These are phyloP conservation scores for Acleris emargana DNA, from an alignment of 2,888 invertebrate species.

Conservation along the genomic window DNA sequence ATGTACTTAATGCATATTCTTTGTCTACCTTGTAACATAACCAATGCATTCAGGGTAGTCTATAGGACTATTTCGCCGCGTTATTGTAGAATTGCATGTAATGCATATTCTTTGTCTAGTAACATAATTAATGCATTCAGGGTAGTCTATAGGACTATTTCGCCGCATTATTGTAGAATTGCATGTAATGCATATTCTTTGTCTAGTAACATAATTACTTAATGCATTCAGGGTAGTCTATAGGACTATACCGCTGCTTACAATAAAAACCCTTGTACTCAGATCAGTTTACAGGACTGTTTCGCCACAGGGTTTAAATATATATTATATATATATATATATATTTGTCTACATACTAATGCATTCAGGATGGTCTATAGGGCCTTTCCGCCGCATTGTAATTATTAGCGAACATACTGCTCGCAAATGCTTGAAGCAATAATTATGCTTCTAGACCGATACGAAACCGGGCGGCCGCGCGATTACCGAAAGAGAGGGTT, in stretches of 20 bases:
- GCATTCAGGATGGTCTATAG: background rate
- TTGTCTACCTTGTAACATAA: no score
- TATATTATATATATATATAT: background rate
- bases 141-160: background rate
- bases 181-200: background rate
- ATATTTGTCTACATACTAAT: background rate
- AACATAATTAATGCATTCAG: background rate
- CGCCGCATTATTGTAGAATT: background rate
- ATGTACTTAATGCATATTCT: no score
- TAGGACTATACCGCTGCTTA: background rate
- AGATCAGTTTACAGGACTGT: background rate
- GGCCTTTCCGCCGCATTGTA: background rate
- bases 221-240: background rate
- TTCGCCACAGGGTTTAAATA: background rate
- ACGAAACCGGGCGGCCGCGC: background rate
- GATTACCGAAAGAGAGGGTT: no score
- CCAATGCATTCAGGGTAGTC: background rate
- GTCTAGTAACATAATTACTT: background rate
- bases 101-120: background rate
- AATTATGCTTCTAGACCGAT: background rate
- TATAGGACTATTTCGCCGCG: background rate
- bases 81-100: background rate
- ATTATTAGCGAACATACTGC: background rate
- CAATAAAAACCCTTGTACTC: background rate
- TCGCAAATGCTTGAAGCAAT: background rate